These are phyloP conservation scores for Protodeltote pygarga DNA, from an alignment of 2,888 invertebrate genomes.

Conservation along the genomic window DNA sequence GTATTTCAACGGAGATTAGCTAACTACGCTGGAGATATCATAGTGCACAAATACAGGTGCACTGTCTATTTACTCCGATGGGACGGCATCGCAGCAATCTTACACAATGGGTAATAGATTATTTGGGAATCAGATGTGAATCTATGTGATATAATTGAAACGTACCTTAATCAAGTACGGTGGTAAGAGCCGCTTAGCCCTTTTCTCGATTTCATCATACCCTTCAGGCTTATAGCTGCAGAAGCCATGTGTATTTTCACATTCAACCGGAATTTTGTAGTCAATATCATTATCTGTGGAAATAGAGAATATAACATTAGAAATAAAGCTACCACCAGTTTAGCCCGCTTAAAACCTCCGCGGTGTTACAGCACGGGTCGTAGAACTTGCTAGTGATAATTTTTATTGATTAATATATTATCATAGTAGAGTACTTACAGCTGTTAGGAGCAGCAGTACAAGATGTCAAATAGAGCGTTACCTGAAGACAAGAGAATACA, in stretches of 20 bases:
- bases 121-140: too few relatives aligned
- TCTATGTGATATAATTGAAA: background rate
- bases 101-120: too few relatives aligned
- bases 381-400: too few relatives aligned
- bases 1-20: too few relatives aligned
- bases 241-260: conserved; percentile 25
- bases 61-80: too few relatives aligned
- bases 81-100: too few relatives aligned
- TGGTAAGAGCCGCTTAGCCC: conserved; percentile 27
- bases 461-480: background rate
- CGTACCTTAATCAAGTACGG: conserved; percentile 4
- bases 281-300: conserved; percentile 9
- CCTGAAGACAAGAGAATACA: conserved; percentile 3
- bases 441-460: conserved; percentile 10
- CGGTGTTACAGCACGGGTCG: too few relatives aligned
- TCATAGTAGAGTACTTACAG: conserved; percentile 14
- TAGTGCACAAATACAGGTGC: too few relatives aligned
- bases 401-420: too few relatives aligned
- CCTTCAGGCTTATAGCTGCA: conserved; percentile 38
- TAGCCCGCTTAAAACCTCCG: too few relatives aligned
- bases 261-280: conserved; percentile 32
- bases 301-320: background rate
- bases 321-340: too few relatives aligned
- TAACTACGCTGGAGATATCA: too few relatives aligned
- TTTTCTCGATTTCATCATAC: conserved; percentile 35